Evolutionary conservation across 2,888 invertebrate species (phyloP).

Genomic region (Oxycera nigricornis): DNA sequence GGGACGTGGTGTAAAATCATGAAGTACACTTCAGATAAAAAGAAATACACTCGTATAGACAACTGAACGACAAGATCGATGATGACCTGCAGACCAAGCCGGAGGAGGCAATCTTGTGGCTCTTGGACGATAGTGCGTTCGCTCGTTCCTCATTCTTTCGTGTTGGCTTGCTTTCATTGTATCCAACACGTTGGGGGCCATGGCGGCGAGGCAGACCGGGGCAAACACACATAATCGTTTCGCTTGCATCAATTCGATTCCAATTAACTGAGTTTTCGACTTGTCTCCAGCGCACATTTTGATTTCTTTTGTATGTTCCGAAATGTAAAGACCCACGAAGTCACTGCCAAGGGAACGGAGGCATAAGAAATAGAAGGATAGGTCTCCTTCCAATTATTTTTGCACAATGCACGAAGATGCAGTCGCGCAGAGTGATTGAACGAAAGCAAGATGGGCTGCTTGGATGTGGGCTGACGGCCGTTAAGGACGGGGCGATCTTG

Average conservation of each 20-base stretch:
- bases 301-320: conserved; percentile 18
- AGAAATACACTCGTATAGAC: neutral
- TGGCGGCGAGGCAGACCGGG: neutral
- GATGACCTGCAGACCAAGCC: conserved; percentile 7
- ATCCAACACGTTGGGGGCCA: neutral
- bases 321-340: neutral
- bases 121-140: conserved; percentile 21
- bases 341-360: neutral
- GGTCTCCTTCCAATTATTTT: conserved; percentile 18
- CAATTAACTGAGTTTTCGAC: conserved; percentile 33
- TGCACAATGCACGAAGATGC: conserved; percentile 7
- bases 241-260: conserved; percentile 37
- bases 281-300: conserved; percentile 19
- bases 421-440: conserved; percentile 1
- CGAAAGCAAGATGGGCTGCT: neutral
- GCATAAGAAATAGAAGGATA: neutral
- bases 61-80: conserved; percentile 26
- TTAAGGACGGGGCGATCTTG: neutral
- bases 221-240: conserved; percentile 32
- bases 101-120: neutral
- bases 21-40: neutral
- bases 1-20: conserved; percentile 12
- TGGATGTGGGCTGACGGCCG: neutral
- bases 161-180: neutral
- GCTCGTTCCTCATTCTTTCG: neutral